Base-by-base conservation (phyloP, 2,797 vertebrate species). In the Epinephelus malabaricus region DNA sequence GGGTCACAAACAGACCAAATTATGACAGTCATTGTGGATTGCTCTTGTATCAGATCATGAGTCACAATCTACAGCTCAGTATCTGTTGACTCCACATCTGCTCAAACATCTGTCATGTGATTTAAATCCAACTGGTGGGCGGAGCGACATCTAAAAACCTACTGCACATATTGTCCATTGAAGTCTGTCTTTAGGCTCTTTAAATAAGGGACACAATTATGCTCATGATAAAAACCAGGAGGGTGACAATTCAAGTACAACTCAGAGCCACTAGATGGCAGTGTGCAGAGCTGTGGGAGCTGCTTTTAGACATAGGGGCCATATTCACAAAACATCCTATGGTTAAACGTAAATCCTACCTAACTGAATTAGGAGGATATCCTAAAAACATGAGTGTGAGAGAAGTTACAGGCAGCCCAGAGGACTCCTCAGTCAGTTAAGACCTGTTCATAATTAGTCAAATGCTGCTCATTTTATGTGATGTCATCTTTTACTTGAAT, bases 11-110 rank as follows among this genome's bases (percentile, higher is more conserved):
- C 53, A 85, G 40, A 88, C 9, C 34, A 69, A 53, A 78, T 83
- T 53, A 83, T 55, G 67, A 85, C 70, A 11, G 46, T 66, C 66
- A 53, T 12, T 73, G 67, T 64, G 70, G 19, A 46, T 73, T 23
- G 9, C 55, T 69, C 56, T 69, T 43, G 17, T 62, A 60, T 73
- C 30, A 82, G 53, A 79, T 79, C 49, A 60, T 62, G 69, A 79
- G 63, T 51, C 78, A 81, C 61, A 45, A 81, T 78, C 71, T 83
- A 70, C 69, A 81, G 83, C 83, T 83, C 67, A 23, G 51, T 66
- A 64, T 77, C 49, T 38, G 65, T 40, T 78, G 76, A 78, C 63
- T 54, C 43, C 46, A 86, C 76, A 89, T 85, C 88, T 90, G 88
- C 66, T 71, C 65, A 66, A 82, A 90, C 82, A 85, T 80, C 85